Conservation (phyloP, 2,797 vertebrate species). For the Molothrus aeneus region DNA sequence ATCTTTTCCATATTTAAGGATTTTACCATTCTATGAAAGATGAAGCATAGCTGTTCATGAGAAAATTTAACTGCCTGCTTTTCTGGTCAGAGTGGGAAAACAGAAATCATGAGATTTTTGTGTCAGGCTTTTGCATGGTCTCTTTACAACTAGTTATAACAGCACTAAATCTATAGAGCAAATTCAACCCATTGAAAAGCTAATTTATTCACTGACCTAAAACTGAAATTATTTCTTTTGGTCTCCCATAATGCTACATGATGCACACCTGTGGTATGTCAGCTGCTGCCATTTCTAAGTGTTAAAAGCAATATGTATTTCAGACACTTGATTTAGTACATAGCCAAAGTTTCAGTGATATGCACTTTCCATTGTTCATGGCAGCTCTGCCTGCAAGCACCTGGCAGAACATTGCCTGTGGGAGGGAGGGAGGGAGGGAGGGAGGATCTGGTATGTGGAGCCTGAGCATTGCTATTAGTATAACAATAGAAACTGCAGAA, state of each 20-base stretch:
- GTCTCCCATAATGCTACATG: neutral
- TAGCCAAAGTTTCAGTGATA: neutral
- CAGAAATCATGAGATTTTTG: neutral
- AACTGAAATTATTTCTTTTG: neutral
- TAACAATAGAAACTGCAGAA: neutral
- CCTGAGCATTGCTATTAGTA: neutral
- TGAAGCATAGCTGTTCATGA: neutral
- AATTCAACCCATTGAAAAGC: neutral
- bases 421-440: neutral
- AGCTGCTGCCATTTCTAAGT: neutral
- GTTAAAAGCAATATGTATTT: conserved; percentile 1
- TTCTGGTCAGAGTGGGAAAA: neutral
- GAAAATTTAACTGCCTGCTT: neutral
- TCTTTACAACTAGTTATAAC: neutral
- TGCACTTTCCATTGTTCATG: conserved; percentile 1
- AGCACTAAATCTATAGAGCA: neutral
- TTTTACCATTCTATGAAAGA: neutral
- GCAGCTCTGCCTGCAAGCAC: neutral
- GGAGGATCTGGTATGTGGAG: neutral
- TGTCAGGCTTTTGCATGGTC: neutral
- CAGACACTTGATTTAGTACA: neutral
- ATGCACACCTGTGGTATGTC: neutral
- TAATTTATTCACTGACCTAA: neutral
- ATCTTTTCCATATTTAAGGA: neutral
- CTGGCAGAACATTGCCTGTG: neutral